Conservation (phyloP, 2,113 vertebrate species). For the Amphilophus citrinellus region DNA sequence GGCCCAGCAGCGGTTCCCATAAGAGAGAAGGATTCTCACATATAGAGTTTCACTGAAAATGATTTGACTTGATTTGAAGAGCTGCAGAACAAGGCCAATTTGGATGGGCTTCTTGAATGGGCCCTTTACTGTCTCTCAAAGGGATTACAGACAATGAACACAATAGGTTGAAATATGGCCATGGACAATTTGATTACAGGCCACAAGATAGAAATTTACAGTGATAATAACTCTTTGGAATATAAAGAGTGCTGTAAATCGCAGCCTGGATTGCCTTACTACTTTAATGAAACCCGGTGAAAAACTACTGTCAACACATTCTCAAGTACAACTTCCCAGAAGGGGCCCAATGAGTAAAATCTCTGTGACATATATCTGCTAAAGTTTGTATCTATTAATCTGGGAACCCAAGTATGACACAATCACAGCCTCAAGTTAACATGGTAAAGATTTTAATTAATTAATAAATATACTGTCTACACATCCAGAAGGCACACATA, state of each 20-base stretch:
- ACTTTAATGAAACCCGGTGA: slow-evolving; percentile 52
- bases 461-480: neutral
- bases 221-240: slow-evolving; percentile 61
- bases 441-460: neutral
- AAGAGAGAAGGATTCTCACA: slow-evolving; percentile 41
- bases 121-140: slow-evolving; percentile 58
- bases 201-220: slow-evolving; percentile 61
- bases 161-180: slow-evolving; percentile 65
- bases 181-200: slow-evolving; percentile 67
- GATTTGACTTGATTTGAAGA: slow-evolving; percentile 67
- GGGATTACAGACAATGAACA: slow-evolving; percentile 53
- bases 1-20: slow-evolving; percentile 55
- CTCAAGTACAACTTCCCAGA: slow-evolving; percentile 19
- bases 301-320: slow-evolving; percentile 32
- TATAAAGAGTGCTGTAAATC: slow-evolving; percentile 51
- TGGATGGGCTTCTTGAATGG: slow-evolving; percentile 57
- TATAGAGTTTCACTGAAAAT: slow-evolving; percentile 65
- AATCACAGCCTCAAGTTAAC: neutral
- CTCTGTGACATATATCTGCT: slow-evolving; percentile 3
- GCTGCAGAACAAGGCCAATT: slow-evolving; percentile 64
- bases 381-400: neutral
- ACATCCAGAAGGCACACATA: neutral
- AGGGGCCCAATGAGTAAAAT: neutral
- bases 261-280: slow-evolving; percentile 27
- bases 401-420: neutral